These are phyloP conservation scores for Zelostemma sp. DNA, from an alignment of 1,140 invertebrate genomes.

Conservation along the genomic window DNA sequence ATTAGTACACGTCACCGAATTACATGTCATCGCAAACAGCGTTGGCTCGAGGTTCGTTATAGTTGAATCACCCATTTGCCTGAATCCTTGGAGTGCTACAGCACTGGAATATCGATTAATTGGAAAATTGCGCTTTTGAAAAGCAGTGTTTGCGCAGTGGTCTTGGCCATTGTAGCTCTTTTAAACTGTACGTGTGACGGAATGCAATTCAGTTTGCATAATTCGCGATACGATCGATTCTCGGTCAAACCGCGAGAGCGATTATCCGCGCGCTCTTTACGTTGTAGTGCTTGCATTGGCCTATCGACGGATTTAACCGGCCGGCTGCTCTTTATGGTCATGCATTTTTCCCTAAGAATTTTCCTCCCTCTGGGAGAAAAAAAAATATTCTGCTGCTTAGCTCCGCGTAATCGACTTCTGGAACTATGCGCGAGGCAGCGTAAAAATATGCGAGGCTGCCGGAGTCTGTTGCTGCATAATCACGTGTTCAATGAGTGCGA, in stretches of 20 bases:
- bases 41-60: constrained; percentile 19
- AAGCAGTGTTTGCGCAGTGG: constrained; percentile 37
- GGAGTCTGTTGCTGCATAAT: constrained; percentile 57
- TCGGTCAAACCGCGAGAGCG: constrained; percentile 41
- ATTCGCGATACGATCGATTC: constrained; percentile 59
- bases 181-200: constrained; percentile 22
- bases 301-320: constrained; percentile 29
- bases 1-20: constrained; percentile 6
- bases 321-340: constrained; percentile 32
- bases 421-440: constrained; percentile 17
- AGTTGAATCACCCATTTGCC: constrained; percentile 30
- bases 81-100: not conserved
- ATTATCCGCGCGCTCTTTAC: constrained; percentile 49
- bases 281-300: constrained; percentile 52
- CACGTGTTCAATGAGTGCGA: constrained; percentile 59
- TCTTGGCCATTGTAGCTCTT: constrained; percentile 37
- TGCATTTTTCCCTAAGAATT: constrained; percentile 13
- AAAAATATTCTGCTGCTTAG: constrained; percentile 16
- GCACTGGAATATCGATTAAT: constrained; percentile 31
- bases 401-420: constrained; percentile 36
- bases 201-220: constrained; percentile 65
- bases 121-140: constrained; percentile 42
- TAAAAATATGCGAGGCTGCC: constrained; percentile 55
- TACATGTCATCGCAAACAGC: constrained; percentile 9
- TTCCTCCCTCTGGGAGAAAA: constrained; percentile 14